Conservation (phyloP, 2,888 invertebrate species). For the Stenoptilia bipunctidactyla region DNA sequence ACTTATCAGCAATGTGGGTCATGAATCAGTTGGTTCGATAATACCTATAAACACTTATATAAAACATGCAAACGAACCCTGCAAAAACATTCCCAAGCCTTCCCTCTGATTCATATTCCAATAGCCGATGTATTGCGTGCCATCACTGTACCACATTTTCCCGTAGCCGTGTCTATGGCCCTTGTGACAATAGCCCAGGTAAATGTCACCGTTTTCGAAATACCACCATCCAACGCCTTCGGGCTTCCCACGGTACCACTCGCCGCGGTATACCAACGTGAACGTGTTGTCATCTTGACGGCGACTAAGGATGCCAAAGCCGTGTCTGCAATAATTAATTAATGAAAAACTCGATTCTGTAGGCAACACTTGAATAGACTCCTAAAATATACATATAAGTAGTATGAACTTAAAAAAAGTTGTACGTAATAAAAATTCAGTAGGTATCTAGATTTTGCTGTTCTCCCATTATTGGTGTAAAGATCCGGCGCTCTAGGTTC, state of each 20-base stretch:
- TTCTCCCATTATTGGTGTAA: too few species aligned
- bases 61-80: slow-evolving; percentile 34
- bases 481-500: too few species aligned
- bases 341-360: too few species aligned
- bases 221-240: slow-evolving; percentile 71
- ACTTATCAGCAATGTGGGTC: too few species aligned
- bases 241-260: slow-evolving; percentile 70
- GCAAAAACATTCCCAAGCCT: slow-evolving; percentile 67
- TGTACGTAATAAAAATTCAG: neutral
- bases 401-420: too few species aligned
- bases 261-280: slow-evolving; percentile 66
- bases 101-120: slow-evolving; percentile 61
- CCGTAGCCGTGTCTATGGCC: slow-evolving; percentile 71
- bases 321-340: slow-evolving; percentile 42
- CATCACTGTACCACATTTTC: slow-evolving; percentile 72
- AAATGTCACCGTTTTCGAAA: slow-evolving; percentile 69
- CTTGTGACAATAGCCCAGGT: slow-evolving; percentile 68
- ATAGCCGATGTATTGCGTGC: slow-evolving; percentile 73
- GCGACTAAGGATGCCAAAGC: slow-evolving; percentile 66
- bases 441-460: too few species aligned
- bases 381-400: too few species aligned
- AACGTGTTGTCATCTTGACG: slow-evolving; percentile 46
- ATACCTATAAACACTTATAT: neutral
- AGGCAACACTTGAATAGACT: too few species aligned
- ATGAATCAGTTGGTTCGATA: too few species aligned